phyloP scores from a whole-genome alignment of 2,797 vertebrate genomes.

The Graptemys geographica region DNA sequence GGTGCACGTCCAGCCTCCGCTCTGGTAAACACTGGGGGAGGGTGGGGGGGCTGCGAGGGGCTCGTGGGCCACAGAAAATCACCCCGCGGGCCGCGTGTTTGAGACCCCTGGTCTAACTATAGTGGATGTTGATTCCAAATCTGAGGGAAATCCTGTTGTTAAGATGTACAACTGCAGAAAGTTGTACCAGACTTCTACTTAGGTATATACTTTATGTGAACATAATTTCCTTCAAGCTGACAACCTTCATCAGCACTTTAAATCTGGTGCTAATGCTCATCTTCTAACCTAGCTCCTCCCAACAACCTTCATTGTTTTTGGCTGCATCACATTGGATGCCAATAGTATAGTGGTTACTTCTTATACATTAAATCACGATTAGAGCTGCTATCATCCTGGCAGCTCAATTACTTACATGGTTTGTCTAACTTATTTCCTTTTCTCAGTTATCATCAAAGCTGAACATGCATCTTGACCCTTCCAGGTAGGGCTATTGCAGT shows the following conservation, averaged over 20 bases:
- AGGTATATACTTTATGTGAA: not conserved
- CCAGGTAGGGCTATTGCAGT: constrained; percentile 27
- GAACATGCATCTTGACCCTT: not conserved
- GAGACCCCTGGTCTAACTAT: no score
- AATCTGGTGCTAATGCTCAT: not conserved
- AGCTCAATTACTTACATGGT: constrained; percentile 35
- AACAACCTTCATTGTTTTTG: not conserved
- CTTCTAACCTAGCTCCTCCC: constrained; percentile 29
- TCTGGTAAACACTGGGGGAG: no score
- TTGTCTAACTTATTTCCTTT: constrained; percentile 40
- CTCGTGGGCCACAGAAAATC: no score
- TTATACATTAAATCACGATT: not conserved
- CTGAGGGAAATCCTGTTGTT: no score
- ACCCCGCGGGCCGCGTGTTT: no score
- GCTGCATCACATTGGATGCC: not conserved
- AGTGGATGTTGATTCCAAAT: no score
- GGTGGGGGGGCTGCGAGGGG: no score
- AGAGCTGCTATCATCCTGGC: not conserved
- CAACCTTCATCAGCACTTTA: not conserved
- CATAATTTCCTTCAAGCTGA: constrained; percentile 1
- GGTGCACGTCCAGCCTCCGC: no score
- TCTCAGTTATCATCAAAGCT: constrained; percentile 23
- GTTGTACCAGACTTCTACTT: not conserved
- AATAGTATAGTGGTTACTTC: not conserved
- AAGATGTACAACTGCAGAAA: accelerated